phyloP scores from a whole-genome alignment of 2,888 invertebrate genomes.

The Chloroclystis v-ata region DNA sequence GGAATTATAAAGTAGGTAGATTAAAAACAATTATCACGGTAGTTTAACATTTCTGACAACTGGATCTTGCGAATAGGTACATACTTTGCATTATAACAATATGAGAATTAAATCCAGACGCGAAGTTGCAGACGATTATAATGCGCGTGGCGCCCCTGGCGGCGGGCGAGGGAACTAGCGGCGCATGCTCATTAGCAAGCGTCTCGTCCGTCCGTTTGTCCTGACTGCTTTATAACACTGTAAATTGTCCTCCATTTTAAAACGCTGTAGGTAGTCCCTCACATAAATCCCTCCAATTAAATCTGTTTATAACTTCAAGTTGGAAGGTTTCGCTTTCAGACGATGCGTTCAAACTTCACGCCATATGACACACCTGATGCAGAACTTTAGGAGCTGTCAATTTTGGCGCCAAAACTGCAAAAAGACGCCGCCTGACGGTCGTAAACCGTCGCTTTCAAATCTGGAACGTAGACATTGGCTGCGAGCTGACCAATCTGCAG shows the following conservation, averaged over 20 bases:
- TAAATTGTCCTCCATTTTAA: constrained; percentile 47
- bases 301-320: constrained; percentile 22
- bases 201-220: constrained; percentile 42
- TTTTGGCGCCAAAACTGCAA: constrained; percentile 76
- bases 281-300: constrained; percentile 28
- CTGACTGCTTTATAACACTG: constrained; percentile 58
- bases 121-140: constrained; percentile 22
- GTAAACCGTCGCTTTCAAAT: constrained; percentile 76
- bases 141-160: constrained; percentile 32
- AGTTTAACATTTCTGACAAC: too few relatives aligned
- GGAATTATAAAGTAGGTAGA: too few relatives aligned
- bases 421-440: constrained; percentile 67
- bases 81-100: constrained; percentile 14
- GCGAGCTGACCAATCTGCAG: constrained; percentile 60
- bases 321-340: constrained; percentile 10
- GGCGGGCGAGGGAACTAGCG: constrained; percentile 31
- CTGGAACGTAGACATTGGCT: constrained; percentile 64
- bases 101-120: constrained; percentile 29
- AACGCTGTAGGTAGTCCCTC: constrained; percentile 32
- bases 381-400: constrained; percentile 48
- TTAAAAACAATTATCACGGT: too few relatives aligned
- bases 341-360: constrained; percentile 10
- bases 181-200: constrained; percentile 47
- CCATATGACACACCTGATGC: constrained; percentile 21
- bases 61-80: too few relatives aligned